phyloP scores from a whole-genome alignment of 1,140 invertebrate genomes.

The Platyura marginata region DNA sequence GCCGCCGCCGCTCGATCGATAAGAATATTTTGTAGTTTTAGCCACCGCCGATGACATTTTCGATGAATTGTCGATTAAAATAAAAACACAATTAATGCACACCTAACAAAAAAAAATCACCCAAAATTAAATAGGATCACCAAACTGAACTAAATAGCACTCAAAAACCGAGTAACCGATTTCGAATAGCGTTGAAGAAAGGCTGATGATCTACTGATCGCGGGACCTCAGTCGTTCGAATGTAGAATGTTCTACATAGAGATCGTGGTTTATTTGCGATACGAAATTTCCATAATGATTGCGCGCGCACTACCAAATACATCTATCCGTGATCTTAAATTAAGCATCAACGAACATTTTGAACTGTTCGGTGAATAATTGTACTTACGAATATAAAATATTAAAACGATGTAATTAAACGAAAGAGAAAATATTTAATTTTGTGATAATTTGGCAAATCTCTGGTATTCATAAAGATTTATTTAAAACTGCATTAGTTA shows the following conservation, averaged over 20 bases:
- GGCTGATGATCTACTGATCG: constrained; percentile 28
- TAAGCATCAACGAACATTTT: neutral
- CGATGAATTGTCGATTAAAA: constrained; percentile 2
- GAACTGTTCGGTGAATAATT: neutral
- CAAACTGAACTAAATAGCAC: neutral
- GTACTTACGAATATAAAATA: neutral
- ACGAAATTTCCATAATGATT: neutral
- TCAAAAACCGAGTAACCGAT: constrained; percentile 22
- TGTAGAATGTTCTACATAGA: neutral
- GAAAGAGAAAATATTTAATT: neutral
- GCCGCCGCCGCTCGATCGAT: constrained; percentile 51
- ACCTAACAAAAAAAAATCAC: constrained; percentile 3
- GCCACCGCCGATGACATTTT: constrained; percentile 46
- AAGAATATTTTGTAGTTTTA: constrained; percentile 76
- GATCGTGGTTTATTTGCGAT: neutral
- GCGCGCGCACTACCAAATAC: neutral
- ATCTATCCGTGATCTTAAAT: neutral
- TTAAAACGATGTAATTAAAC: neutral
- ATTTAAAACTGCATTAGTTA: too few relatives aligned
- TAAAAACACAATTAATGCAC: constrained; percentile 1
- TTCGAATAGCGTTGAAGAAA: constrained; percentile 26
- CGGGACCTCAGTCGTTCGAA: constrained; percentile 27
- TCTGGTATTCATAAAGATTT: too few relatives aligned
- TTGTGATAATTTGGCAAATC: neutral
- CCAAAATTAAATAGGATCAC: neutral